A percentile compares a stretch with the other conserved stretches of the same genome.
These are phyloP conservation scores for Dendroctonus ponderosae DNA, from an alignment of 1,140 invertebrate genomes.

Conservation along the genomic window DNA sequence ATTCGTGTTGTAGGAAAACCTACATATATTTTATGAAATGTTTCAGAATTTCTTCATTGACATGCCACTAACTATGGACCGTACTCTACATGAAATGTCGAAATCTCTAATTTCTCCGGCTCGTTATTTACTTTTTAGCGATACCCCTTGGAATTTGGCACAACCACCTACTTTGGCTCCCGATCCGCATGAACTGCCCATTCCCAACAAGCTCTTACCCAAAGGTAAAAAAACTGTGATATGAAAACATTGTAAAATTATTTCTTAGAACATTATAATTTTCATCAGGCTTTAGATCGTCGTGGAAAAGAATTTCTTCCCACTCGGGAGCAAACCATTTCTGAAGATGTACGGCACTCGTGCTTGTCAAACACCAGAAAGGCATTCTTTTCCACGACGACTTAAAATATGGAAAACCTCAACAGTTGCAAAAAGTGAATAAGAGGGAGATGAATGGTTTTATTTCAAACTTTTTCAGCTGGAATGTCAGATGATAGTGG, in stretches of 20 bases:
- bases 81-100: constrained; percentile 27
- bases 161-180: constrained; percentile 36
- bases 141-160: constrained; percentile 37
- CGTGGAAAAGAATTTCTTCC: not conserved
- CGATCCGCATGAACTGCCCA: constrained; percentile 44
- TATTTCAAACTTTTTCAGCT: constrained; percentile 22
- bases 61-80: constrained; percentile 41
- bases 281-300: not conserved
- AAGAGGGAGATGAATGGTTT: not conserved
- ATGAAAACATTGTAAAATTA: too few relatives aligned
- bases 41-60: constrained; percentile 43
- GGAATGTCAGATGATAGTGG: constrained; percentile 44
- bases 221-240: constrained; percentile 34
- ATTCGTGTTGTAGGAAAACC: too few relatives aligned
- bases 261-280: not conserved
- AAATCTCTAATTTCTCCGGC: not conserved
- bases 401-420: too few relatives aligned
- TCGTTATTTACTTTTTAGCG: constrained; percentile 10
- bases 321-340: too few relatives aligned
- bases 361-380: too few relatives aligned
- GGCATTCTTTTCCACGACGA: too few relatives aligned
- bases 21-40: not conserved
- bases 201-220: constrained; percentile 45
- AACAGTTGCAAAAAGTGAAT: too few relatives aligned
- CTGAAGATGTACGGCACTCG: too few relatives aligned